phyloP scores from a whole-genome alignment of 1,140 invertebrate genomes.

The Drosophila ananassae region DNA sequence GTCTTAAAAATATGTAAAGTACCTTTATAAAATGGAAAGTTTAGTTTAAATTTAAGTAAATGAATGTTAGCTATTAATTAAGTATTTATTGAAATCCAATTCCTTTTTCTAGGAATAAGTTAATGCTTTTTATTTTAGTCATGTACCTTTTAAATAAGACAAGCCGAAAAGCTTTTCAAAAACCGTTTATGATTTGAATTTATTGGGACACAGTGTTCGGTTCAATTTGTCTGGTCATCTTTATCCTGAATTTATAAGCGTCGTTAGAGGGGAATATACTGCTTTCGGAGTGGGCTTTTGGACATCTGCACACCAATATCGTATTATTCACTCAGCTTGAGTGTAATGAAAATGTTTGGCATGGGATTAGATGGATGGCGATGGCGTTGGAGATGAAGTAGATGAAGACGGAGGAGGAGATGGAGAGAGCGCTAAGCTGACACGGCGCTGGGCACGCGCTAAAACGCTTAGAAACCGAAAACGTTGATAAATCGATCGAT shows the following conservation, averaged over 20 bases:
- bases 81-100: neutral
- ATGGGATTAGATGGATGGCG: slow-evolving; percentile 58
- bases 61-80: neutral
- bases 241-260: slow-evolving; percentile 20
- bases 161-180: neutral
- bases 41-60: neutral
- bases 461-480: slow-evolving; percentile 68
- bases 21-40: neutral
- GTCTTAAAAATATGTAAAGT: neutral
- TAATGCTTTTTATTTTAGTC: neutral
- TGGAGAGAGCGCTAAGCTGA: slow-evolving; percentile 60
- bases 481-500: slow-evolving; percentile 69
- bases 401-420: slow-evolving; percentile 11
- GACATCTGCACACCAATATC: slow-evolving; percentile 7
- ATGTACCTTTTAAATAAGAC: neutral
- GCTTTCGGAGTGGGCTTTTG: slow-evolving; percentile 14
- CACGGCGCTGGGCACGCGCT: slow-evolving; percentile 70
- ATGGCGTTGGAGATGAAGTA: neutral
- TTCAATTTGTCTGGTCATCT: slow-evolving; percentile 20
- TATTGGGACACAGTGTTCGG: neutral
- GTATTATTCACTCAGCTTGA: slow-evolving; percentile 38
- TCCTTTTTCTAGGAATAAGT: slow-evolving; percentile 1
- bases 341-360: slow-evolving; percentile 71
- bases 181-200: neutral
- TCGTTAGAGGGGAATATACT: slow-evolving; percentile 26